phyloP scores from a whole-genome alignment of 2,888 invertebrate species.

The Diploptera punctata region DNA sequence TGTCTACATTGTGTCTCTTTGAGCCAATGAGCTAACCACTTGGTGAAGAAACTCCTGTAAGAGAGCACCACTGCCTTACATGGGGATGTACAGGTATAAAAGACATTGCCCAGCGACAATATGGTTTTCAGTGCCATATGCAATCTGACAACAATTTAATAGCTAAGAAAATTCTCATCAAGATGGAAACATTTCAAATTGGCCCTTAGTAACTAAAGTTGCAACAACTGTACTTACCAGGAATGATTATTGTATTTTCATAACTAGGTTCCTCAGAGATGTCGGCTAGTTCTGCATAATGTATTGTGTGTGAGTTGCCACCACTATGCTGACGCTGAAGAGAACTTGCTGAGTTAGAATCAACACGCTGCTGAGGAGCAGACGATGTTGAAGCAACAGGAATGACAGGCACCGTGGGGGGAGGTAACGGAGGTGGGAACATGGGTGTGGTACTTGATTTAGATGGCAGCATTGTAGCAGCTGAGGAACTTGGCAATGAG shows the following conservation, averaged over 20 bases:
- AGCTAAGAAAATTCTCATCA: too few relatives aligned
- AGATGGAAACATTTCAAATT: too few relatives aligned
- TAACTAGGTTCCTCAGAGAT: constrained; percentile 59
- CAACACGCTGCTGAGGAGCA: constrained; percentile 45
- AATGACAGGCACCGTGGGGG: constrained; percentile 38
- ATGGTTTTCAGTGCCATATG: too few relatives aligned
- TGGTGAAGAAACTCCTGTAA: too few relatives aligned
- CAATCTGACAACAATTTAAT: too few relatives aligned
- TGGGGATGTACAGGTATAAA: too few relatives aligned
- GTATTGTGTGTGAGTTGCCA: constrained; percentile 40
- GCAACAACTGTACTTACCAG: constrained; percentile 55
- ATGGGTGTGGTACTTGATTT: constrained; percentile 44
- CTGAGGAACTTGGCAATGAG: constrained; percentile 39
- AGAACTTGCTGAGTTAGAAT: constrained; percentile 45
- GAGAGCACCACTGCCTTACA: too few relatives aligned
- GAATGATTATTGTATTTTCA: constrained; percentile 59
- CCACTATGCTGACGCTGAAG: constrained; percentile 43
- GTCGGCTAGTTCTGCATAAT: constrained; percentile 49
- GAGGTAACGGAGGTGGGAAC: constrained; percentile 44
- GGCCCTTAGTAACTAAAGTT: too few relatives aligned
- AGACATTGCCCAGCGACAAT: too few relatives aligned
- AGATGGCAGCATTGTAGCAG: constrained; percentile 42
- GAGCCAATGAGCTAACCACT: too few relatives aligned
- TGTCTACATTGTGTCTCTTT: too few relatives aligned
- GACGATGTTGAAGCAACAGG: constrained; percentile 48